Evolutionary conservation across 2,888 invertebrate genomes (phyloP).

Genomic region (Clanis bilineata): DNA sequence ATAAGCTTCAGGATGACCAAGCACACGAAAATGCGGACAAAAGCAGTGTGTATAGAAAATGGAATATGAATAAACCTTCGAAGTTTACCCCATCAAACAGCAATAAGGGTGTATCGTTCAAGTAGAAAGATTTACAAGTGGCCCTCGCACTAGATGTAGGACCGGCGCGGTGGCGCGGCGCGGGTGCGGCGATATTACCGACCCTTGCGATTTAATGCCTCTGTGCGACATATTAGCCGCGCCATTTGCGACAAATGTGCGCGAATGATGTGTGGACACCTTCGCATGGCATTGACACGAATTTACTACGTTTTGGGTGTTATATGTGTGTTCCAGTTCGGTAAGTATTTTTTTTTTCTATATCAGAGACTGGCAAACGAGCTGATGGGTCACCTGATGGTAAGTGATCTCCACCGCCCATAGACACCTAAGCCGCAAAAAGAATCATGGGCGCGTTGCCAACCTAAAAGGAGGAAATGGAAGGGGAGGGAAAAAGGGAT

Average conservation of each 20-base stretch:
- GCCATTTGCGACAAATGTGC: slow-evolving; percentile 16
- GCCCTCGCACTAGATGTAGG: slow-evolving; percentile 11
- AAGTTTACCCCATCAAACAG: not conserved
- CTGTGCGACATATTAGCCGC: slow-evolving; percentile 15
- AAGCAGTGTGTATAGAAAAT: not conserved
- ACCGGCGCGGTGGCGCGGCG: too few relatives aligned
- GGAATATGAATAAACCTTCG: not conserved
- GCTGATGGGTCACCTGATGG: too few relatives aligned
- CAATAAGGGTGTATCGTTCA: not conserved
- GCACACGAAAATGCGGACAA: too few relatives aligned
- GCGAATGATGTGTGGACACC: slow-evolving; percentile 16
- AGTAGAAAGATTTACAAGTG: slow-evolving; percentile 15
- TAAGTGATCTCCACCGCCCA: too few relatives aligned
- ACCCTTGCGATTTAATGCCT: slow-evolving; percentile 13
- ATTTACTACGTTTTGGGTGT: not conserved
- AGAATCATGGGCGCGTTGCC: too few relatives aligned
- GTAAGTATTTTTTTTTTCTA: too few relatives aligned
- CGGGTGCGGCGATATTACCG: slow-evolving; percentile 12
- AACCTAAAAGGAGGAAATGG: too few relatives aligned
- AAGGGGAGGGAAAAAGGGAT: too few relatives aligned
- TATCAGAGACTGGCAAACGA: too few relatives aligned
- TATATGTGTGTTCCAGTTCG: not conserved
- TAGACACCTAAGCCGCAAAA: too few relatives aligned
- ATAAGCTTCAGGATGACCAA: too few relatives aligned
- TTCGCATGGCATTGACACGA: not conserved